These are phyloP conservation scores for Aquatica leii DNA, from an alignment of 2,888 invertebrate species.

Conservation along the genomic window DNA sequence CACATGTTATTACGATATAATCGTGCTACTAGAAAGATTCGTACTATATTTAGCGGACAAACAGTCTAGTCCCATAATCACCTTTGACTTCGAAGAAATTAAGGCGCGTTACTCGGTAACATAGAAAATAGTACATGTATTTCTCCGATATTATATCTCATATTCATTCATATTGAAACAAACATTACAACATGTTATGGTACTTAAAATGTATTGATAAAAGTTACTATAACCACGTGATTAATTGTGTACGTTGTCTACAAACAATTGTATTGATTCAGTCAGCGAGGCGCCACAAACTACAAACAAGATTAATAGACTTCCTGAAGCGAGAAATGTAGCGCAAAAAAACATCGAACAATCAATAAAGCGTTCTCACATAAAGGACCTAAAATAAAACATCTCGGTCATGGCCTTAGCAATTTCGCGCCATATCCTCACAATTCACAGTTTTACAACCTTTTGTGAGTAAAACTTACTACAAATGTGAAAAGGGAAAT, in stretches of 20 bases:
- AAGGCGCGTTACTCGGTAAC: constrained; percentile 3
- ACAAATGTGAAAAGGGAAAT: background rate
- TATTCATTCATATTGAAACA: background rate
- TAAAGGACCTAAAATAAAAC: too few relatives aligned
- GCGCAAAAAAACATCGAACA: background rate
- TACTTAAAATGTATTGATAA: too few relatives aligned
- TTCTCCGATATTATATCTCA: too few relatives aligned
- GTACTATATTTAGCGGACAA: constrained; percentile 9
- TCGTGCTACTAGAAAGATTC: background rate
- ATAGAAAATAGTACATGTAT: background rate
- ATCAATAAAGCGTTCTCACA: too few relatives aligned
- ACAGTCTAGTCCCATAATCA: background rate
- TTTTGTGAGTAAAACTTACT: background rate
- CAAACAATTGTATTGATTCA: constrained; percentile 21
- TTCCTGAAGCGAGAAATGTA: background rate
- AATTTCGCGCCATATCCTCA: too few relatives aligned
- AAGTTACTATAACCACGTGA: too few relatives aligned
- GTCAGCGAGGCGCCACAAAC: constrained; percentile 27
- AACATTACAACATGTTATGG: background rate
- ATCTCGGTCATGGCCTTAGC: too few relatives aligned
- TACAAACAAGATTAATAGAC: constrained; percentile 7
- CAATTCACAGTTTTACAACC: background rate
- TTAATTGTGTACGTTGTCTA: constrained; percentile 2
- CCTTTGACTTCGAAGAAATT: constrained; percentile 2
- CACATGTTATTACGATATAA: too few relatives aligned